phyloP scores from a whole-genome alignment of 2,888 invertebrate genomes.

The Glaucopsyche alexis region DNA sequence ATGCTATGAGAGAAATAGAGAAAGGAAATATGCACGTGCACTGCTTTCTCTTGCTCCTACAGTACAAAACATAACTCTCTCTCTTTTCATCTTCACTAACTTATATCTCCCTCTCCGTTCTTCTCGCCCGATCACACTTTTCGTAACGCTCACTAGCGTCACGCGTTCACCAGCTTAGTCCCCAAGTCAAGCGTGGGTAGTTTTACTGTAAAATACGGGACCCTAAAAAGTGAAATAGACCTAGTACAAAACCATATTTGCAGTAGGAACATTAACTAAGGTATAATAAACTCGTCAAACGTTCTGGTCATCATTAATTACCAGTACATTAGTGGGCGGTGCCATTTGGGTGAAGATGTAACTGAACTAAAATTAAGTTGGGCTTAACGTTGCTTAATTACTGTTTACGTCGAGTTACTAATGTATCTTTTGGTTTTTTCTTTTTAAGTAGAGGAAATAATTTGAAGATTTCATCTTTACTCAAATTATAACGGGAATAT shows the following conservation, averaged over 20 bases:
- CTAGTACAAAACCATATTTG: not conserved
- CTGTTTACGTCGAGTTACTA: constrained; percentile 8
- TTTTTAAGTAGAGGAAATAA: not conserved
- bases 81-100: no score
- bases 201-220: no score
- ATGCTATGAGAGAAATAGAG: no score
- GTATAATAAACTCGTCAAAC: constrained; percentile 70
- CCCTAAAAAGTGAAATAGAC: not conserved
- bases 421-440: constrained; percentile 10
- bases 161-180: no score
- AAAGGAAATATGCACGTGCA: no score
- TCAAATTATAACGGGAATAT: no score
- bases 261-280: not conserved
- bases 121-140: no score
- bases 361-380: constrained; percentile 30
- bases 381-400: constrained; percentile 23
- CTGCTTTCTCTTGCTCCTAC: no score
- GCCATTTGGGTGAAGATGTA: constrained; percentile 44
- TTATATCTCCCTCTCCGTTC: no score
- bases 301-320: constrained; percentile 66
- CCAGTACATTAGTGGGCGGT: constrained; percentile 68
- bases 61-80: no score
- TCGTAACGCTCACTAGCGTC: no score
- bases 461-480: not conserved
- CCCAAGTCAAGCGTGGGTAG: no score